Conservation (phyloP, 1,140 invertebrate genomes). For the Pseudomyrmex sp. region DNA sequence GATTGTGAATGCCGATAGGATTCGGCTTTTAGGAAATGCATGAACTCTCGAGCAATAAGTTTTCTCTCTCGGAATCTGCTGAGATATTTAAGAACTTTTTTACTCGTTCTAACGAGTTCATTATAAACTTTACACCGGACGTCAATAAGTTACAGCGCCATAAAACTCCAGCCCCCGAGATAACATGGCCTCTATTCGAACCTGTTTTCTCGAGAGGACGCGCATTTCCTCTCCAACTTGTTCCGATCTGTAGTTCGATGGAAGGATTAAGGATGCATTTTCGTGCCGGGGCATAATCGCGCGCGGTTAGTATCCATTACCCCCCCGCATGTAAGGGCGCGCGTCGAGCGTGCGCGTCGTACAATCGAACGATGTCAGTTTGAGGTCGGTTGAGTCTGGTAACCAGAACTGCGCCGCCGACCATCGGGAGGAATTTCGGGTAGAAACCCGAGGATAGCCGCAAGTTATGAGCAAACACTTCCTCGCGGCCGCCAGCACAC, state of each 20-base stretch:
- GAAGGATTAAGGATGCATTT: constrained; percentile 31
- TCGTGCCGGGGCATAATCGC: constrained; percentile 50
- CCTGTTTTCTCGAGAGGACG: constrained; percentile 30
- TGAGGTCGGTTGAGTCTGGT: constrained; percentile 32
- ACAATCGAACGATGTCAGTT: constrained; percentile 52
- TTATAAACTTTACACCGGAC: constrained; percentile 40
- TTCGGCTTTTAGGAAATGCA: not conserved
- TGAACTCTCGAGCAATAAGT: not conserved
- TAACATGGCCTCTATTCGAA: constrained; percentile 19
- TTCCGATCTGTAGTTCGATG: not conserved
- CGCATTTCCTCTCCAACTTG: not conserved
- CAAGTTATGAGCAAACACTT: constrained; percentile 51
- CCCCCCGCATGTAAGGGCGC: constrained; percentile 6
- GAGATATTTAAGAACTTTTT: not conserved
- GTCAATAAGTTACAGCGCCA: constrained; percentile 30
- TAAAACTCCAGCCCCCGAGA: constrained; percentile 22
- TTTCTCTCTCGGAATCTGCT: not conserved
- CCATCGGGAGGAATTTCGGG: constrained; percentile 47
- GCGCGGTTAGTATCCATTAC: constrained; percentile 55
- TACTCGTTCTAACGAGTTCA: constrained; percentile 22
- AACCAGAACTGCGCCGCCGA: constrained; percentile 42
- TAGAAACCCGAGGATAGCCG: constrained; percentile 52
- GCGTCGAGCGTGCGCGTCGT: not conserved
- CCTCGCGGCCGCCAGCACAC: constrained; percentile 16
- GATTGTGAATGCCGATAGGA: not conserved